Evolutionary conservation across 1,140 invertebrate genomes (phyloP), one percentile per base, ranked within the genome.

Genomic region (Magallana ariakensis): DNA sequence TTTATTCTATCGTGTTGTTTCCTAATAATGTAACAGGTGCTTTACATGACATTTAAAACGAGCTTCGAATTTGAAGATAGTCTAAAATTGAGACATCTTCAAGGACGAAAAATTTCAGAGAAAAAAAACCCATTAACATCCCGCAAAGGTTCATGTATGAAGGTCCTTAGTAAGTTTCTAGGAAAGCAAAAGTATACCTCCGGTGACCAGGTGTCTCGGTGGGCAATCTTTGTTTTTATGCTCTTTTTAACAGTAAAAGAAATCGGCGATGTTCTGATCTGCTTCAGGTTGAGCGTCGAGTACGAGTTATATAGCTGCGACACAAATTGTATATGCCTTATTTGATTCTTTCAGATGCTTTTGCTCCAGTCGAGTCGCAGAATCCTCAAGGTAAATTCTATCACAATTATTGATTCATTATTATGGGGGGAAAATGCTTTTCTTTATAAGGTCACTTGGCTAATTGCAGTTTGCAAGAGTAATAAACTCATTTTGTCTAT

Each of bases 351-450:
- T 75, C 66, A 75, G 66, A 75, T 75, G 66, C 66, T 13, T 75
- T 75, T 22, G 33, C 66, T 75, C 22, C 66, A 19, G 22, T 26
- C 7, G 66, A 75, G 33, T 22, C 66, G 4, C 22, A 75, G 66
- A 75, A 75, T 75, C 66, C 66, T 75, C 66, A 75, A 75, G 66
- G 66, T 75, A 75, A 75, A 11, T 26, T 13, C 22, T 26, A 26
- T 75, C 22, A 75, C 33, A 22, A 13, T 75, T 75, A 11, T 26
- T 46, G 11, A 60, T 75, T 9, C 22, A 75, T 75, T 26, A 10
- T 75, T 26, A n/a, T n/a, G 9, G 22, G 22, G 26, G 26, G 2
- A 26, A 75, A 26, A 75, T 75, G 22, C 33, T 75, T 26, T 75
- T 75, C 19, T 22, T 46, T 26, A 75, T 33, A 75, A 75, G 58